These are phyloP conservation scores for Amazona ochrocephala DNA, from an alignment of 2,797 vertebrate species.

Conservation along the genomic window DNA sequence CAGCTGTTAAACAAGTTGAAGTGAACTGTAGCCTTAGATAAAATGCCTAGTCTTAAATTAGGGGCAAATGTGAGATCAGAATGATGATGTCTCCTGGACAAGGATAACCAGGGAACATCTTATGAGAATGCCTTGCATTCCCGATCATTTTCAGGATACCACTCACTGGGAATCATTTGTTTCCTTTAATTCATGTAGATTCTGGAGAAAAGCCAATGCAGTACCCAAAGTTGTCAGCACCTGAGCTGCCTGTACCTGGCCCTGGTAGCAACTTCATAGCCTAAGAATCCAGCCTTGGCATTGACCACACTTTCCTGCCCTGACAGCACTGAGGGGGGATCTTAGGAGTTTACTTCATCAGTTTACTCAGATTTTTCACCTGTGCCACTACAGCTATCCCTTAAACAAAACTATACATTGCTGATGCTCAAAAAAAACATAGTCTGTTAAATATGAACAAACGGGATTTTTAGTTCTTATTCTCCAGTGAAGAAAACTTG, in stretches of 20 bases:
- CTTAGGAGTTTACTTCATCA: background rate
- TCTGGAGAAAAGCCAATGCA: background rate
- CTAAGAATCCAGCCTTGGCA: background rate
- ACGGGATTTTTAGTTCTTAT: background rate
- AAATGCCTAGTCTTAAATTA: background rate
- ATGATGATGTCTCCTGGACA: background rate
- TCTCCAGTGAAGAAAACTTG: background rate
- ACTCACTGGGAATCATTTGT: background rate
- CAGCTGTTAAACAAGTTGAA: background rate
- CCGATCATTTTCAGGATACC: accelerated
- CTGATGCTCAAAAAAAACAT: background rate
- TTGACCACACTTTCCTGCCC: background rate
- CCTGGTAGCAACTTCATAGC: background rate
- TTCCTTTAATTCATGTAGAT: background rate
- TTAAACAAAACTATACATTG: background rate
- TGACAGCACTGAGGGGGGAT: background rate
- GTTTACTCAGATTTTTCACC: background rate
- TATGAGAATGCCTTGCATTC: accelerated
- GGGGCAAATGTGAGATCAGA: background rate
- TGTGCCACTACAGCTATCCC: accelerated
- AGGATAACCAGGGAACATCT: accelerated
- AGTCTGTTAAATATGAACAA: background rate
- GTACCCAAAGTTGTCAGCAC: accelerated
- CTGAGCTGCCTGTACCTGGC: background rate
- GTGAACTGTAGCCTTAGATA: background rate